These are phyloP conservation scores for Sus scrofa DNA, from an alignment of 2,113 vertebrate genomes.

Conservation along the genomic window T2T-Sscrofa CM000814.6:9060501-9061000, in stretches of 20 bases:
- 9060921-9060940: not conserved
- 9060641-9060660: constrained; percentile 66
- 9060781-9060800: fast-evolving
- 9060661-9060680: constrained; percentile 49
- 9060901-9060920: not conserved
- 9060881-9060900: not conserved
- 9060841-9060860: not conserved
- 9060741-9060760: not conserved
- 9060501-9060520: not conserved
- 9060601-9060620: constrained; percentile 64
- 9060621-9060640: constrained; percentile 76
- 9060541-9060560: constrained; percentile 61
- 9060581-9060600: constrained; percentile 78
- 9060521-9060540: constrained; percentile 23
- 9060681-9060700: not conserved
- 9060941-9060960: not conserved
- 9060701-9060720: not conserved
- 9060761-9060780: not conserved
- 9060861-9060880: not conserved
- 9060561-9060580: constrained; percentile 78
- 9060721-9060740: not conserved
- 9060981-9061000: not conserved
- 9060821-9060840: not conserved
- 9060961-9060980: not conserved
- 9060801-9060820: not conserved